Evolutionary conservation across 2,797 vertebrate species (phyloP), one percentile per base, ranked within the genome.

Genomic region (Cossypha dichroa): DNA sequence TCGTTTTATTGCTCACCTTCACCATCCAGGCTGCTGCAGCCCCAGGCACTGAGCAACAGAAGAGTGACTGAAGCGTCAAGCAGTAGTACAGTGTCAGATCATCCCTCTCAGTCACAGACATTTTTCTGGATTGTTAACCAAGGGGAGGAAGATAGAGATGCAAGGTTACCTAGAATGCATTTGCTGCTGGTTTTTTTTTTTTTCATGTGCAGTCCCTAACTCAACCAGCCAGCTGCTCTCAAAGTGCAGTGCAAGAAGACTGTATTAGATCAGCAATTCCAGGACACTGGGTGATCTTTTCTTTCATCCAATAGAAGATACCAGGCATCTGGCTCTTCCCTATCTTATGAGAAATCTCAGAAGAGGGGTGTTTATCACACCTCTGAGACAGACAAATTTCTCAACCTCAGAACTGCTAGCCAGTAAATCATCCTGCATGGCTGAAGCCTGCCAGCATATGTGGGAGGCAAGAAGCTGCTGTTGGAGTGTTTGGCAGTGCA

Each of bases 11-110:
- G 36, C 12, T 38, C 36, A 38, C 36, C 36, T 38, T 74, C 76
- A 29, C 38, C 25, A 11, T 25, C 11, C 0, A 0, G 56, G 31
- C 49, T 77, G 26, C 60, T 67, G 22, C 72, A 82, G 26, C n/a
- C n/a, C 36, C 29, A 13, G n/a, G 29, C 60, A 5, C 41, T 54
- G 25, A 33, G 1, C 63, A 59, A 9, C 23, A 43, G 29, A n/a
- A 40, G 21, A 59, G 40, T 43, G 54, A 41, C 38, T 56, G 56
- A 72, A 74, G 34, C 3, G 2, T 13, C 18, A 38, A 68, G 22
- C 34, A 58, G 5, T 16, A 28, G 10, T 20, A 9, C 20, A 43
- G 11, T 14, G 16, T 33, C 25, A 59, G 60, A 34, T 69, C 36
- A 38, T 12, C 36, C 13, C 36, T 38, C 36, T 38, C 36, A 41